Base-by-base conservation (phyloP, 2,888 invertebrate genomes). In the Rhingia campestris region DNA sequence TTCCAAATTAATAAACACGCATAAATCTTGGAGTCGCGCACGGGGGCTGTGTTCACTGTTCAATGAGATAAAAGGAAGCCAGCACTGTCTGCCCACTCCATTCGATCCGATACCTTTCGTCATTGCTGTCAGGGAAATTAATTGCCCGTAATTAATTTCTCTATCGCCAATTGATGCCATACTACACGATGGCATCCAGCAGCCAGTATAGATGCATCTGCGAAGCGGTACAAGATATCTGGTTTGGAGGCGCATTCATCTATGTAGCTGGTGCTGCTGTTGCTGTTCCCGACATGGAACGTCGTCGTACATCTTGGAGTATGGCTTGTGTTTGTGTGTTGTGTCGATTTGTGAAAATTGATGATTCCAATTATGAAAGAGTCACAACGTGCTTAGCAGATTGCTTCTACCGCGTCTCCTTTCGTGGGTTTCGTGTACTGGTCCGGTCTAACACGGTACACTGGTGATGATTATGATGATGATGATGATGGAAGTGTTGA, bases 321-420 rank as follows among this genome's bases (percentile, higher is more conserved):
- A 43, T 74, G 64, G 3, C 6, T 45, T 51, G 61, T 51, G 43
- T 72, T 63, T 72, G 67, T 77, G 74, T 80, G 69, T 79, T 43
- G 84, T 75, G 84, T 84, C 84, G 84, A 86, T 86, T 86, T 81
- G 86, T 81, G 79, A 88, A 89, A 90, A 90, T 90, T 90, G 90
- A 90, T 90, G 90, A 88, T 88, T 90, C 89, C 90, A 90, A 90
- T 90, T 90, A 90, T 89, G 88, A 87, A 88, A 88, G 87, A 88
- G 87, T 88, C 87, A 86, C 86, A 86, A 86, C 86, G 73, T 86
- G 80, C 84, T 84, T 80, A 84, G 70, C 70, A 80, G 80, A 69
- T 79, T 74, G 56, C 54, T 69, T 77, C 74, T 74, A 39, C 53
- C 51, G 73, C 32, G 47, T 70, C 33, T 59, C 14, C 9, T 67